Base-by-base conservation (phyloP, 2,113 vertebrate genomes). In the Ia io region DNA sequence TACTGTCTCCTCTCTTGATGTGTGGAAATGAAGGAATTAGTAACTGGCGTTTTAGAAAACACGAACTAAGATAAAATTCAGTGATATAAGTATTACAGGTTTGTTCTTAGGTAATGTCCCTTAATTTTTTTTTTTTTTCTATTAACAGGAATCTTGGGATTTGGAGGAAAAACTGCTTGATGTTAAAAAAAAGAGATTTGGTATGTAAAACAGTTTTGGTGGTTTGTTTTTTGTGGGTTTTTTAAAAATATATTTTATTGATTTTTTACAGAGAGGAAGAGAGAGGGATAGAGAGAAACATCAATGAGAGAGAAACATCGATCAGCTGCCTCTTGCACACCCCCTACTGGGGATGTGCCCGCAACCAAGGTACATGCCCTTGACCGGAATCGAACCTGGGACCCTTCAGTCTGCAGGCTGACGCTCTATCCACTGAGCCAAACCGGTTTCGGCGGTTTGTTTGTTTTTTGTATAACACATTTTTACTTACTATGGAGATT, bases 91-190 rank as follows among this genome's bases (percentile, higher is more conserved):
- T 93, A 51, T 85, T 86, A 59, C 1, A 42, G 10, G 6, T 86
- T 82, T 93, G 20, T 87, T 84, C 32, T 87, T 71, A 80, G n/a
- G 2, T 84, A 35, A 59, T 70, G 8, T 88, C 42, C 8, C 84
- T 95, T 87, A 80, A 80, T 92, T 2, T 92, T 92, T 92, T 82
- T 67, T n/a, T 71, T 67, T 71, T 96, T 97, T 83, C 91, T 88
- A 90, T 88, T 44, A 97, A 96, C 84, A 99, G 98, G 51, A 93
- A 97, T 71, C 16, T 65, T 69, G 51, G 74, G 77, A 96, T 44
- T 97, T 98, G 74, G 97, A 98, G 77, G 56, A 95, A 85, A 96
- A 98, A 67, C 6, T 98, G 92, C 85, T 59, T 88, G 91, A 97
- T 2, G 16, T 98, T 63, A 98, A 70, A 96, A 98, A 23, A 92